Base-by-base conservation (phyloP, 1,140 invertebrate species). In the Papilio xuthus region DNA sequence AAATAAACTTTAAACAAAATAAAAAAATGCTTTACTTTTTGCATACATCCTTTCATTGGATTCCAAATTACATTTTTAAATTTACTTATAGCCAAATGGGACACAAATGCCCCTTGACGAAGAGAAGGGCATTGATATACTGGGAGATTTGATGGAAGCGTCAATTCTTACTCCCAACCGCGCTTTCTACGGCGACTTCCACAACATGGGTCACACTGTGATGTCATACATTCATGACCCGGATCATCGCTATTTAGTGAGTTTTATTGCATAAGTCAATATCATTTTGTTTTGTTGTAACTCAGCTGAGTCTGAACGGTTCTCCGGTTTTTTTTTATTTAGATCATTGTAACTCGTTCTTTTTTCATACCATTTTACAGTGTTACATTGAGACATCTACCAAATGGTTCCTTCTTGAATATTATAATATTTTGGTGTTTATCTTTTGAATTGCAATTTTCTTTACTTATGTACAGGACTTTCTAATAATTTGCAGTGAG, bases 11-110 rank as follows among this genome's bases (percentile, higher is more conserved):
- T n/a, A n/a, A n/a, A n/a, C n/a, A n/a, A n/a, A n/a, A n/a, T n/a
- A n/a, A n/a, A n/a, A n/a, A n/a, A n/a, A n/a, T n/a, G n/a, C n/a
- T 53, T 53, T 37, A 32, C 7, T 37, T 20, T 20, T n/a, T 0
- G 50, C 6, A n/a, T n/a, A n/a, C n/a, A n/a, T n/a, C n/a, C n/a
- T 23, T n/a, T 15, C 3, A n/a, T 32, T 37, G 15, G 63, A 9
- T 70, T 70, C 4, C 2, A 32, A 28, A 69, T 37, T 12, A 20
- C 15, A 41, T n/a, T 15, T 41, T 32, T 70, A 12, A 23, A 28
- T 20, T 67, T 56, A 78, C 67, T 32, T 60, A 7, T 84, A 94
- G 90, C 83, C 89, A 9, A 94, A 93, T 23, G 95, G 95, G 8
- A 37, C 6, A 6, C 18, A 18, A 73, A 47, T 73, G 37, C 71